These are phyloP conservation scores for Chironomus tentans DNA, from an alignment of 2,888 invertebrate genomes.

Conservation along the genomic window DNA sequence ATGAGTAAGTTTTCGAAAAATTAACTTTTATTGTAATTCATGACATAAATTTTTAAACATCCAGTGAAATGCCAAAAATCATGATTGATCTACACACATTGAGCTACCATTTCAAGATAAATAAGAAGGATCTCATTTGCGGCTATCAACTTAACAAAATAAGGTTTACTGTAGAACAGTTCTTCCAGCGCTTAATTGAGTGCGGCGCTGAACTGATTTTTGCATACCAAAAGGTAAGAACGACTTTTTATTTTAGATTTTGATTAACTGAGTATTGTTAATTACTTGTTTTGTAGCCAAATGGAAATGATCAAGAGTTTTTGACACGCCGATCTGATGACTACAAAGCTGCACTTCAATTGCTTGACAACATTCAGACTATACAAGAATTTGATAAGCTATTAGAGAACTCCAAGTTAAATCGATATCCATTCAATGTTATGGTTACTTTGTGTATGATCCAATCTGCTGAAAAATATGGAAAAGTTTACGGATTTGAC, in stretches of 20 bases:
- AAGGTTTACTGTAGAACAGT: neutral
- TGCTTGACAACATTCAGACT: neutral
- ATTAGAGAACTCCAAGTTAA: neutral
- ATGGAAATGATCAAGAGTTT: neutral
- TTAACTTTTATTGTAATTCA: neutral
- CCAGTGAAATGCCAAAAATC: neutral
- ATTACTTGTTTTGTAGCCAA: too few relatives aligned
- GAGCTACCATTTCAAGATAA: neutral
- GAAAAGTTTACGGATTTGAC: neutral
- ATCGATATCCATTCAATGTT: neutral
- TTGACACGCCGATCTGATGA: neutral
- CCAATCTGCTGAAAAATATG: constrained; percentile 3
- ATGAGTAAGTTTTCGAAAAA: neutral
- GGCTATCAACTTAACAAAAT: constrained; percentile 12
- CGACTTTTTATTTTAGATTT: too few relatives aligned
- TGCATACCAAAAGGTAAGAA: neutral
- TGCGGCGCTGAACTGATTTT: neutral
- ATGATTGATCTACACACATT: constrained; percentile 7
- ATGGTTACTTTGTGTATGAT: neutral
- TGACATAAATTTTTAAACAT: neutral
- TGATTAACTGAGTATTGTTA: too few relatives aligned
- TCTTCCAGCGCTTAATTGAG: neutral
- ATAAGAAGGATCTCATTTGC: neutral
- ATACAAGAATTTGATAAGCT: neutral
- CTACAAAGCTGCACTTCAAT: neutral